Evolutionary conservation across 2,888 invertebrate genomes (phyloP), one percentile per base, ranked within the genome.

Genomic region (Acleris laterana): DNA sequence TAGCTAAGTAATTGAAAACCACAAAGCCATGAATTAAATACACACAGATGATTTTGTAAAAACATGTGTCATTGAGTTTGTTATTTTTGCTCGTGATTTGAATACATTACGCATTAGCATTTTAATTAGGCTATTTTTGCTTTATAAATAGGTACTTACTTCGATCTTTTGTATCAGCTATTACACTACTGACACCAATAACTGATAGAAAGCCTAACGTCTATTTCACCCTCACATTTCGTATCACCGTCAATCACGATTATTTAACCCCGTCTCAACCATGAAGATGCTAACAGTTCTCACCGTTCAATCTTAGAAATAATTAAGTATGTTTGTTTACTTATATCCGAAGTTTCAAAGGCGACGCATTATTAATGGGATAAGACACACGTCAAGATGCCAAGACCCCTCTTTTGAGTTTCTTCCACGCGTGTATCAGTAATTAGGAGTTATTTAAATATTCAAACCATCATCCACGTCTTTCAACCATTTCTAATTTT

Each of bases 391-490:
- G 77, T 69, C 72, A 73, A 74, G 74, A 72, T 73, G 77, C 63
- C 70, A 72, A 75, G 73, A 74, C 74, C 82, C 32, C 81, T 79
- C 76, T 78, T 82, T 75, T 69, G 66, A 71, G 70, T 68, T 80
- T 80, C 76, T 80, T 82, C 73, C 72, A 70, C 72, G 63, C 67
- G 68, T 73, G 74, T 72, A 70, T 69, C 62, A 69, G 71, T 80
- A 80, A 83, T 81, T 80, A 82, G 72, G 57, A 60, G 62, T 62
- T 65, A 44, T 73, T 84, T 56, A 74, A 82, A 74, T 77, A 84
- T 83, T 78, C 70, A 82, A 62, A 53, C 42, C 57, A 65, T 63
- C 57, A 65, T 63, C 32, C 11, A 38, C 53, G 50, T 55, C 38
- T 59, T 55, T 32, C 20, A 57, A 25, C 17, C 50, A 50, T 53